These are phyloP conservation scores for Chrysopa pallens DNA, from an alignment of 1,140 invertebrate genomes.

Conservation along the genomic window DNA sequence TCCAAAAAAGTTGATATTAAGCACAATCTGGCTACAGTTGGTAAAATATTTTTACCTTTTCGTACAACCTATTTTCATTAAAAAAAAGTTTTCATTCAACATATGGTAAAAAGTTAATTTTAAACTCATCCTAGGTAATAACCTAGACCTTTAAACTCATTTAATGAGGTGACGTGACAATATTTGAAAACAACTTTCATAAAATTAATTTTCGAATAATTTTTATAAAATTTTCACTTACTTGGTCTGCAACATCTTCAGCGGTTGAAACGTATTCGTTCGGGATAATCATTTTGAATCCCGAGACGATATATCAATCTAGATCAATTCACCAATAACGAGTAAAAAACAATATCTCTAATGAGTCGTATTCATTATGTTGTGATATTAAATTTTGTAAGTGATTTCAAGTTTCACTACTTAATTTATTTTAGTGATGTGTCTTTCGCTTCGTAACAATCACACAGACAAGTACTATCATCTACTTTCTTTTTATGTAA, in stretches of 20 bases:
- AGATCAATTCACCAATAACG: no score
- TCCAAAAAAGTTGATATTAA: constrained; percentile 99
- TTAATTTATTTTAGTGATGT: no score
- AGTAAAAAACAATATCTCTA: no score
- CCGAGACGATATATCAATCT: neutral
- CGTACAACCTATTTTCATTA: constrained; percentile 57
- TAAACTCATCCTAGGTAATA: no score
- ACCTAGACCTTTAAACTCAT: no score
- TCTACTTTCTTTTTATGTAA: no score
- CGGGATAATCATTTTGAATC: constrained; percentile 57
- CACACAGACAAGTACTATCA: no score
- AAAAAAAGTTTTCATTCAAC: neutral
- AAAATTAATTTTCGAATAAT: constrained; percentile 2
- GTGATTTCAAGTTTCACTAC: no score
- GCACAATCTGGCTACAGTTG: constrained; percentile 87
- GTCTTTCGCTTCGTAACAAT: no score
- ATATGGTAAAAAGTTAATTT: neutral
- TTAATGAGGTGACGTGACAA: constrained; percentile 25
- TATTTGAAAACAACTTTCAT: constrained; percentile 4
- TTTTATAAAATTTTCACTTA: constrained; percentile 24
- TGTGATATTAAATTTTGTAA: no score
- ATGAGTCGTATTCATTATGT: no score
- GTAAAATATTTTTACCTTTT: constrained; percentile 83
- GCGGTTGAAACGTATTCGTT: constrained; percentile 78
- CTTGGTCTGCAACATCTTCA: constrained; percentile 90